Percentiles rank a stretch among this genome's conserved stretches.
phyloP scores from a whole-genome alignment of 2,888 invertebrate species.

The Trichopria drosophilae region DNA sequence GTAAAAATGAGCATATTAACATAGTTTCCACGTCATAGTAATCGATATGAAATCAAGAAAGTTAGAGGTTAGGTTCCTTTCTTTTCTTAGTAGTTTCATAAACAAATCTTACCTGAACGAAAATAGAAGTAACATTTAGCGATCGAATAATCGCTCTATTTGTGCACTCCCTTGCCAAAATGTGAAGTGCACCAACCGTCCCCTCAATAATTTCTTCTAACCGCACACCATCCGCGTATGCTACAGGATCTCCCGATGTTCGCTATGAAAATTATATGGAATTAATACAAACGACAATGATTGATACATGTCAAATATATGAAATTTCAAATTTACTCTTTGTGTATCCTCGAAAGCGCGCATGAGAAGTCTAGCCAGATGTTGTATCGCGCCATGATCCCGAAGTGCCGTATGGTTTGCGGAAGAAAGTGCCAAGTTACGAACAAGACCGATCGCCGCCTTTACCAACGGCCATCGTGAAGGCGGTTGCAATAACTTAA shows the following conservation, averaged over 20 bases:
- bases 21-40: too few species aligned
- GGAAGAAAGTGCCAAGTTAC: constrained; percentile 94
- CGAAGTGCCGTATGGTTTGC: constrained; percentile 94
- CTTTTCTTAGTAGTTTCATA: neutral
- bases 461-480: constrained; percentile 98
- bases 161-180: constrained; percentile 90
- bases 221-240: constrained; percentile 92
- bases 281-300: constrained; percentile 24
- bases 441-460: constrained; percentile 94
- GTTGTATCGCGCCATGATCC: constrained; percentile 93
- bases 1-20: too few species aligned
- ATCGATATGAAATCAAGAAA: too few species aligned
- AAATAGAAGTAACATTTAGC: constrained; percentile 91
- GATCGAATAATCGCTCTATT: constrained; percentile 91
- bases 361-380: constrained; percentile 88
- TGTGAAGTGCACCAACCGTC: constrained; percentile 95
- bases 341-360: constrained; percentile 95
- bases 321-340: constrained; percentile 77
- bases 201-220: constrained; percentile 99
- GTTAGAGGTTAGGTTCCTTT: too few species aligned
- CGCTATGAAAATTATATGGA: constrained; percentile 80
- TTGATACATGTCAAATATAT: constrained; percentile 10
- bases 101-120: constrained; percentile 71
- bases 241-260: constrained; percentile 75
- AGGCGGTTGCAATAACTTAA: constrained; percentile 93